Evolutionary conservation across 2,888 invertebrate genomes (phyloP).

Genomic region (Ormyrus rosae): DNA sequence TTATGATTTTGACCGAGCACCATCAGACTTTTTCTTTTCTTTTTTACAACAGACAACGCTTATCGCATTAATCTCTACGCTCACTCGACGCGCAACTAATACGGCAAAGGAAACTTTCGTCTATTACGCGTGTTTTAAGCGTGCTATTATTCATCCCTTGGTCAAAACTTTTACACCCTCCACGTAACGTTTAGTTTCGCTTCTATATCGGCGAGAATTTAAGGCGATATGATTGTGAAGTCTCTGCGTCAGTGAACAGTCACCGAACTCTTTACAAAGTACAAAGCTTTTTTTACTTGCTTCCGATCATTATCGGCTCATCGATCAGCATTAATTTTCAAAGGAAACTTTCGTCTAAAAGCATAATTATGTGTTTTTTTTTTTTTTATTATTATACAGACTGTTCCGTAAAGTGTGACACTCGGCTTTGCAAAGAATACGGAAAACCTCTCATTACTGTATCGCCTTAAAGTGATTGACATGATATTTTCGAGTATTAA

Average conservation of each 20-base stretch:
- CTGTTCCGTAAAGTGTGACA: no score
- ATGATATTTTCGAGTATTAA: slow-evolving; percentile 20
- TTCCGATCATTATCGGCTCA: no score
- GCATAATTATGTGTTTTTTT: slow-evolving; percentile 2
- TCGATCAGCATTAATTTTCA: neutral
- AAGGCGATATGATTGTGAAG: slow-evolving; percentile 34
- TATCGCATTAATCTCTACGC: slow-evolving; percentile 41
- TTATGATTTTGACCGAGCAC: slow-evolving; percentile 21
- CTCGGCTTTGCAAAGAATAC: no score
- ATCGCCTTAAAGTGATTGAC: slow-evolving; percentile 28
- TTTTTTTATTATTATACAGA: neutral
- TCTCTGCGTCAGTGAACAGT: no score
- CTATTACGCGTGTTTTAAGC: neutral
- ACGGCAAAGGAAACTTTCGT: neutral
- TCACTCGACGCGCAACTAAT: slow-evolving; percentile 29
- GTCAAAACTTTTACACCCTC: neutral
- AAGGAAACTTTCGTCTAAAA: neutral
- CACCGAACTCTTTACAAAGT: no score
- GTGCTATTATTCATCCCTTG: no score
- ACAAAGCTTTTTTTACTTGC: no score
- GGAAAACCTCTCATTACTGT: slow-evolving; percentile 1
- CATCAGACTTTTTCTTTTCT: slow-evolving; percentile 39
- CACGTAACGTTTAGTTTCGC: neutral
- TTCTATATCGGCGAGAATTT: neutral
- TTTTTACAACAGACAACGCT: neutral